Base-by-base conservation (phyloP, 2,113 vertebrate species). In the Syngnathus scovelli region DNA sequence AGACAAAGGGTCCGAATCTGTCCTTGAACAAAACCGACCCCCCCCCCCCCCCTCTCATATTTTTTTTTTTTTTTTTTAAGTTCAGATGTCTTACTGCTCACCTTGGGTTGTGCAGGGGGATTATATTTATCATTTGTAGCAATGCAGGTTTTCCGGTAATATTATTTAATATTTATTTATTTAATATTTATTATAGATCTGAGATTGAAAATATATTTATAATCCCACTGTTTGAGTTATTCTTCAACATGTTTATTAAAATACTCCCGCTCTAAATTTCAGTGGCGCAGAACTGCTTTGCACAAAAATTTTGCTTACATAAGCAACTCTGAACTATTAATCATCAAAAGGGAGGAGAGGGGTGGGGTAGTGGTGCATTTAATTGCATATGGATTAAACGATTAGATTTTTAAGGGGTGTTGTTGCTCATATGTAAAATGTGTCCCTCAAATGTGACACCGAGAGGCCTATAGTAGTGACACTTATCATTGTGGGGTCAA, bases 11-110 rank as follows among this genome's bases (percentile, higher is more conserved):
- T 82, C 68, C 8, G 58, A 68, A 61, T 74, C 67, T 81, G 88
- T 84, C 76, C 81, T 86, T 85, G 73, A 74, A 67, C 64, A 73
- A 78, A 88, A 86, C 80, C 82, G 75, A 58, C 64, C 60, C 58
- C 5, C 15, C 39, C 39, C 1, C 9, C 13, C 27, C 27, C 27
- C 27, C 27, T n/a, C 27, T 33, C 27, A 33, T 33, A 33, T 33
- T 37, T 21, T 38, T 69, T 72, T 65, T 67, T 10, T n/a, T 37
- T n/a, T 21, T 39, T 69, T 71, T 65, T 60, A 69, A 78, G 66
- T 76, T 75, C 68, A 52, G 54, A 74, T 43, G 66, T 55, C 68
- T 74, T 68, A 64, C 51, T 61, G 62, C 76, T 83, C 70, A 78
- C 78, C 71, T 74, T 80, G 44, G 23, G 18, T 74, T 64, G n/a